These are phyloP conservation scores for Rhabdomys pumilio DNA, from an alignment of 2,797 vertebrate genomes.

Conservation along the genomic window DNA sequence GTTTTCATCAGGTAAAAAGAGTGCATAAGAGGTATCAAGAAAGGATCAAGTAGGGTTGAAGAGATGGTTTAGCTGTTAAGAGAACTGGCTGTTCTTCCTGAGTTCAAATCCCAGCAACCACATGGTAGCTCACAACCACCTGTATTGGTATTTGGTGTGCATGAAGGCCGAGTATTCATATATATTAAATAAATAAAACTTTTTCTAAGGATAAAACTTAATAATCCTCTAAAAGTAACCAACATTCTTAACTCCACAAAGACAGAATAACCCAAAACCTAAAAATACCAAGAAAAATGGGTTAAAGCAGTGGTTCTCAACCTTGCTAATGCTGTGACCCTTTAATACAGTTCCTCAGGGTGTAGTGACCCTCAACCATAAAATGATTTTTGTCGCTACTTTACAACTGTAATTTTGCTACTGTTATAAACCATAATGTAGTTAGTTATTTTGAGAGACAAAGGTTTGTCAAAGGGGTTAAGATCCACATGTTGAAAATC, in stretches of 20 bases:
- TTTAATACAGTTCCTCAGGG: not conserved
- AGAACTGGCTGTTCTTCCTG: not conserved
- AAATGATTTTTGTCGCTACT: not conserved
- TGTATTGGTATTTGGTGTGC: not conserved
- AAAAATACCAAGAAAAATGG: not conserved
- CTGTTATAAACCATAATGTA: not conserved
- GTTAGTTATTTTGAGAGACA: not conserved
- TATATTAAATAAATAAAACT: too few relatives aligned
- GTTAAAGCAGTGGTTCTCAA: not conserved
- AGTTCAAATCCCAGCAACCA: not conserved
- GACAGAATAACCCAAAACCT: not conserved
- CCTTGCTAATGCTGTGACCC: not conserved
- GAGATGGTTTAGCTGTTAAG: too few relatives aligned
- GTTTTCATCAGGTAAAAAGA: slow-evolving; percentile 48
- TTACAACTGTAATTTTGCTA: not conserved
- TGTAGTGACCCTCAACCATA: not conserved
- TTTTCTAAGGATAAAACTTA: slow-evolving; percentile 24
- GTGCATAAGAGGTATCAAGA: not conserved
- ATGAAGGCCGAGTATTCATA: not conserved
- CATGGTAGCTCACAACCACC: too few relatives aligned
- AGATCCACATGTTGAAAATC: not conserved
- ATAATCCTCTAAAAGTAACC: slow-evolving; percentile 40
- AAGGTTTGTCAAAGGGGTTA: not conserved
- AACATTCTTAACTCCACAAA: slow-evolving; percentile 48
- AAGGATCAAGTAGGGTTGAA: not conserved